These are phyloP conservation scores for Okamejei kenojei DNA, from an alignment of 2,797 vertebrate species.

Conservation along the genomic window DNA sequence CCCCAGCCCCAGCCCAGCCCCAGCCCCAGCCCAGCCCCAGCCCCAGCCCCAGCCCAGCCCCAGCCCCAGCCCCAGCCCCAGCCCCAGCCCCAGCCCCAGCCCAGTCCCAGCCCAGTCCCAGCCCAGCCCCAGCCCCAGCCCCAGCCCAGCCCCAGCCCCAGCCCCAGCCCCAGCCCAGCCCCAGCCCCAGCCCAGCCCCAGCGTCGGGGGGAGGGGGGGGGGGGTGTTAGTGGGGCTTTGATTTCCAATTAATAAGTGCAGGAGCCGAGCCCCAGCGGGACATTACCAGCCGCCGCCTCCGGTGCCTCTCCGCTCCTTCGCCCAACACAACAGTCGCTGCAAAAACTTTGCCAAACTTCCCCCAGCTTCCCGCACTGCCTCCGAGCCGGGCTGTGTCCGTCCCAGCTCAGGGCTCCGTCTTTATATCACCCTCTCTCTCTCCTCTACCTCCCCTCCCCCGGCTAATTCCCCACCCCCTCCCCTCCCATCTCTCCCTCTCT, in stretches of 20 bases:
- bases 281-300: too few species aligned
- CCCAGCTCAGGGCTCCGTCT: background rate
- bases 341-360: too few species aligned
- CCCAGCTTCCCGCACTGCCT: background rate
- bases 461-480: background rate
- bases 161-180: background rate
- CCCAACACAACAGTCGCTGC: too few species aligned
- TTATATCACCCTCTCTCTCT: background rate
- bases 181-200: background rate
- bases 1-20: too few species aligned
- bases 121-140: background rate
- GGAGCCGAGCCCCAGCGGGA: too few species aligned
- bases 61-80: background rate
- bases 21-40: too few species aligned
- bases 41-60: too few species aligned
- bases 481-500: background rate
- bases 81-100: background rate
- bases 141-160: background rate
- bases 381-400: background rate
- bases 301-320: background rate
- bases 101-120: background rate
- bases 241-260: too few species aligned
- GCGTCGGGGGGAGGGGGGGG: too few species aligned
- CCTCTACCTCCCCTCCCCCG: background rate
- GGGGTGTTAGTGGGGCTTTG: too few species aligned